Percentiles rank a stretch among this genome's conserved stretches.
phyloP scores from a whole-genome alignment of 2,113 vertebrate species.

The Erpornis zantholeuca region DNA sequence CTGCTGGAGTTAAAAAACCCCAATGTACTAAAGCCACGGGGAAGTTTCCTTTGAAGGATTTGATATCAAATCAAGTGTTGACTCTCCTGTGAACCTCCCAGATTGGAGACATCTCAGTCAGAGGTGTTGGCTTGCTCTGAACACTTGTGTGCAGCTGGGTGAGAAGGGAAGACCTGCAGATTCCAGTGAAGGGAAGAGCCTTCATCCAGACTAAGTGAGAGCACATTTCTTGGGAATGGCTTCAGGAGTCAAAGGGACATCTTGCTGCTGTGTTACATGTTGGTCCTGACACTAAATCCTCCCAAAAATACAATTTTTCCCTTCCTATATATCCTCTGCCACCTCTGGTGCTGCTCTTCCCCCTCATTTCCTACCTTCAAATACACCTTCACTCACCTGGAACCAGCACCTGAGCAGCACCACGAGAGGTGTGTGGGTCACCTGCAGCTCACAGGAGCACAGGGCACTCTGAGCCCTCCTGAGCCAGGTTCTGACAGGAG shows the following conservation, averaged over 20 bases:
- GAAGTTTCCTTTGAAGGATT: background rate
- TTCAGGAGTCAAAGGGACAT: background rate
- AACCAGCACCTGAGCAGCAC: background rate
- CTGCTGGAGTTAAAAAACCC: background rate
- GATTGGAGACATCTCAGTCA: background rate
- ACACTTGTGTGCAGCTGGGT: background rate
- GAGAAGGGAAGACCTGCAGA: background rate
- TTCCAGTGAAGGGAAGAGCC: background rate
- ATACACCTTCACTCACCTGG: background rate
- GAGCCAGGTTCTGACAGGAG: background rate
- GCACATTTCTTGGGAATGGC: background rate
- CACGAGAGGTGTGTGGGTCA: background rate
- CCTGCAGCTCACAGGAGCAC: background rate
- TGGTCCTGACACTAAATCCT: background rate
- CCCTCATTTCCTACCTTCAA: background rate
- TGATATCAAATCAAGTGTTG: background rate
- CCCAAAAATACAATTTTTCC: background rate
- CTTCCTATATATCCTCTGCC: background rate
- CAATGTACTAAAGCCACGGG: background rate
- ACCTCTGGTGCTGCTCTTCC: background rate
- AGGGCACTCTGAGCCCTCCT: background rate
- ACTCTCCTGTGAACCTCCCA: background rate
- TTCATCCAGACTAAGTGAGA: background rate
- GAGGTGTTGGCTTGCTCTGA: background rate
- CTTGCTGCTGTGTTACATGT: background rate